phyloP scores from a whole-genome alignment of 2,113 vertebrate species.

The Butorides virescens region DNA sequence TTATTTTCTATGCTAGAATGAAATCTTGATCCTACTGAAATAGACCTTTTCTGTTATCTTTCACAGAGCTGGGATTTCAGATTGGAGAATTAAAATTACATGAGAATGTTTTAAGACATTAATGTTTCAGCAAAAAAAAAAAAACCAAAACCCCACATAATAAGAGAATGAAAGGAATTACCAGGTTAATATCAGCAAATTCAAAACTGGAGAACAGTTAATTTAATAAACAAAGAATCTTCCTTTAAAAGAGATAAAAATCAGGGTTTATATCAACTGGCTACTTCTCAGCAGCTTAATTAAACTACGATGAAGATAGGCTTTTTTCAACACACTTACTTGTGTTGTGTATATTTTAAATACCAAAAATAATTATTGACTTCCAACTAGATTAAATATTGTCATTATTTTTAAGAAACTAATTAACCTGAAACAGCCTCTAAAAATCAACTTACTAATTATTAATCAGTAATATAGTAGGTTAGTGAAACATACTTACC shows the following conservation, averaged over 20 bases:
- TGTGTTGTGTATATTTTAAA: background rate
- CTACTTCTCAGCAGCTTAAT: background rate
- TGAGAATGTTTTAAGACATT: background rate
- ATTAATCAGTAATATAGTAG: background rate
- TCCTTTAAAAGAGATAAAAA: background rate
- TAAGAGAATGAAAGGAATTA: background rate
- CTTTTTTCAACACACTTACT: background rate
- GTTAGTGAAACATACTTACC: background rate
- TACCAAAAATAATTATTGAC: slow-evolving; percentile 11
- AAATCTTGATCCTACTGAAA: background rate
- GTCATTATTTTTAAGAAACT: background rate
- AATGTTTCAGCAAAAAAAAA: background rate
- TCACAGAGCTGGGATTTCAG: background rate
- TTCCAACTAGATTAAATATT: background rate
- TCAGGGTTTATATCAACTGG: background rate
- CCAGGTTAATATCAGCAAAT: background rate
- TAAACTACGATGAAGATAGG: background rate
- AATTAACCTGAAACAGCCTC: slow-evolving; percentile 8
- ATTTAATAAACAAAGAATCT: background rate
- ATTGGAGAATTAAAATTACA: background rate
- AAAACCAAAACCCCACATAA: background rate
- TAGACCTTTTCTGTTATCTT: background rate
- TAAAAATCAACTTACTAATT: slow-evolving; percentile 1
- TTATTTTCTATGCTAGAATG: background rate
- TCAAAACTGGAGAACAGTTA: background rate